Evolutionary conservation across 2,113 vertebrate species (phyloP), one percentile per base, ranked within the genome.

Genomic region (Pluvialis apricaria): DNA sequence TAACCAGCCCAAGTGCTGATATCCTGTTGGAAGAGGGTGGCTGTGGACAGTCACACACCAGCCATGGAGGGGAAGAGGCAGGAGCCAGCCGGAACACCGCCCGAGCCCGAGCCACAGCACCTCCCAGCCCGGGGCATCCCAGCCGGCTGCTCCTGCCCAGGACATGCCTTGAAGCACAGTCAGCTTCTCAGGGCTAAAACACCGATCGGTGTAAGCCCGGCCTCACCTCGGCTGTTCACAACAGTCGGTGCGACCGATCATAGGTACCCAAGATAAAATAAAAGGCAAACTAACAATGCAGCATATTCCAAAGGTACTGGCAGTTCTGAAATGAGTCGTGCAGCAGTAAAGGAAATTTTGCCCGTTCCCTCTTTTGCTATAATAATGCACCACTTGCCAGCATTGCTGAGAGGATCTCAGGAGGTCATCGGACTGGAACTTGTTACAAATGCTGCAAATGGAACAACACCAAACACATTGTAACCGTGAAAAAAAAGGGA

Each of bases 391-490:
- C 65, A 4, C 52, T 86, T 3, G 4, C 15, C 40, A 58, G 66
- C 15, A 6, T 19, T 24, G 70, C 83, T 19, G 60, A 58, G 88
- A 58, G 42, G 77, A 92, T 73, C 0, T 0, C 0, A 0, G 64
- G 38, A 90, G 84, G 57, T 80, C 94, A 73, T 31, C 45, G 38
- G 75, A 18, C 60, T 31, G 79, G 91, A 96, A 94, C 95, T 58
- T 76, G 73, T n/a, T 83, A 94, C 73, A 65, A 82, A 81, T 20
- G 65, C 52, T 92, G 86, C 77, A 91, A 94, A 91, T 75, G 77
- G 83, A 88, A 83, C 79, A 77, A 3, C 58, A 96, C 45, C 65
- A 95, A 95, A 81, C 36, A 32, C 0, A 1, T 25, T 57, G 54
- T 82, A 92, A 70, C 10, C 40, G 77, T 2, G 6, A 24, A 32